Conservation (phyloP, 2,797 vertebrate species). For the Etheostoma nigrum region DNA sequence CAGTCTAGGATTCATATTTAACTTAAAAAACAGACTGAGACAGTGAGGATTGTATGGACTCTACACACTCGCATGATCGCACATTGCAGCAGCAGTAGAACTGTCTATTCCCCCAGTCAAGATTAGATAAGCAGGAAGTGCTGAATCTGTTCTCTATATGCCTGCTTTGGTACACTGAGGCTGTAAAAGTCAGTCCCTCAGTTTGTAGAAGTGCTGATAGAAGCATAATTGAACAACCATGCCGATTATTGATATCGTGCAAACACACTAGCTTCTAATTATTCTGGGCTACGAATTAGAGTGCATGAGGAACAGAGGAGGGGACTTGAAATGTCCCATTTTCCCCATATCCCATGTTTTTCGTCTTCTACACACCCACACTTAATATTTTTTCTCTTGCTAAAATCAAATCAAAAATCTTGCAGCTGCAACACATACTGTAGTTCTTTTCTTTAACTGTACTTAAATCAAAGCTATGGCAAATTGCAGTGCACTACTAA, state of each 20-base stretch:
- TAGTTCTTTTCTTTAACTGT: not conserved
- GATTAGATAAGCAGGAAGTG: slow-evolving; percentile 88
- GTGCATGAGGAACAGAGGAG: slow-evolving; percentile 35
- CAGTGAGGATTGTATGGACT: slow-evolving; percentile 54
- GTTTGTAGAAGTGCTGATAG: slow-evolving; percentile 82
- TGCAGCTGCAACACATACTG: not conserved
- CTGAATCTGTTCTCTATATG: slow-evolving; percentile 82
- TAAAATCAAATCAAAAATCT: not conserved
- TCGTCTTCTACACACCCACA: not conserved
- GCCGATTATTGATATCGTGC: slow-evolving; percentile 84
- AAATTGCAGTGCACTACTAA: not conserved
- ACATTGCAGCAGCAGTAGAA: slow-evolving; percentile 56
- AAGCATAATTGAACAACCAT: slow-evolving; percentile 83
- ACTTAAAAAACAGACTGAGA: slow-evolving; percentile 18
- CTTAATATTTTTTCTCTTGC: slow-evolving; percentile 18
- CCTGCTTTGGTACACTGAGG: slow-evolving; percentile 69
- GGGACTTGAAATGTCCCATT: slow-evolving; percentile 33
- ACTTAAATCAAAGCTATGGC: slow-evolving; percentile 1
- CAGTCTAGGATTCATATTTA: slow-evolving; percentile 27
- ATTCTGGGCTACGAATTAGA: slow-evolving; percentile 64
- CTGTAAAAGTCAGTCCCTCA: slow-evolving; percentile 74
- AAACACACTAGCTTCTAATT: slow-evolving; percentile 82
- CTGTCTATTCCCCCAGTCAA: slow-evolving; percentile 67
- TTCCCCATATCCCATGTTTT: not conserved
- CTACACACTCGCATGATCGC: slow-evolving; percentile 51